phyloP scores from a whole-genome alignment of 2,888 invertebrate genomes.

The Galeruca laticollis region DNA sequence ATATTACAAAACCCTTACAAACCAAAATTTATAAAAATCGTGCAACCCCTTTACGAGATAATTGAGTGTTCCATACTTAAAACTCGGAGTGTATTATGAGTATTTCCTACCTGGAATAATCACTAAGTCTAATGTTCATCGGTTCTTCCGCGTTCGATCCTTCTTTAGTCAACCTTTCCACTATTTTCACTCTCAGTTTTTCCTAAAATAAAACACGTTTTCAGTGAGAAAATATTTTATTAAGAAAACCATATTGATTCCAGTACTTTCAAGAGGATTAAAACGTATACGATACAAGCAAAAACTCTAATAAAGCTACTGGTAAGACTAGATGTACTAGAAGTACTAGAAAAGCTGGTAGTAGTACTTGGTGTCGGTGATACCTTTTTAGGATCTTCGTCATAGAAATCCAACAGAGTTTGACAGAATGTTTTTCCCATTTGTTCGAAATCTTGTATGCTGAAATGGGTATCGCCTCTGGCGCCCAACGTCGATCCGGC shows the following conservation, averaged over 20 bases:
- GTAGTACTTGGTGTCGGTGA: conserved; percentile 24
- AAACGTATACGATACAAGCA: conserved; percentile 20
- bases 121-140: conserved; percentile 85
- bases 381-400: conserved; percentile 86
- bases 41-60: too few species aligned
- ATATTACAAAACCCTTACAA: too few species aligned
- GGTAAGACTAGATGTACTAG: conserved; percentile 1
- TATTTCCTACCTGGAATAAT: conserved; percentile 82
- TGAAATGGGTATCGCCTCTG: conserved; percentile 87
- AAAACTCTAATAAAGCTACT: conserved; percentile 21
- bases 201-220: conserved; percentile 70
- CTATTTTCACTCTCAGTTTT: conserved; percentile 82
- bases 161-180: conserved; percentile 81
- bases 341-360: not conserved
- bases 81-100: too few species aligned
- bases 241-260: conserved; percentile 28
- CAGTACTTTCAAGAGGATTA: conserved; percentile 19
- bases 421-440: conserved; percentile 93
- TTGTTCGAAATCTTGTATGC: conserved; percentile 81
- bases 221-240: conserved; percentile 33
- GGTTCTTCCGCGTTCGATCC: conserved; percentile 92
- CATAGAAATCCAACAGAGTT: conserved; percentile 91
- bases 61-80: too few species aligned
- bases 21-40: too few species aligned
- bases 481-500: conserved; percentile 89